Base-by-base conservation (phyloP, 1,140 invertebrate species). In the Halictus rubicundus region DNA sequence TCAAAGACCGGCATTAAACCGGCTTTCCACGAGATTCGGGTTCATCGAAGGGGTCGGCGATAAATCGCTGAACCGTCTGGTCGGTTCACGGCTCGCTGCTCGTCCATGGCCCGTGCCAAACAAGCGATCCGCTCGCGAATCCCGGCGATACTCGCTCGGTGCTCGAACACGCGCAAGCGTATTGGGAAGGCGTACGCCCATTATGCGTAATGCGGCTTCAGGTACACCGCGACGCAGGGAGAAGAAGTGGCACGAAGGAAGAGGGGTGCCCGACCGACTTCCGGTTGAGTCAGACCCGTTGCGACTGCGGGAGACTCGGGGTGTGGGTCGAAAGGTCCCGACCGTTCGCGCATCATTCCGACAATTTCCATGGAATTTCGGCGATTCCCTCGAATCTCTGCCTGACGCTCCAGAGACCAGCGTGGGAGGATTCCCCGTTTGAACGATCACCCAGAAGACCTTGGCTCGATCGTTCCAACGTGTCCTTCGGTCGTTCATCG, bases 191-290 rank as follows among this genome's bases (percentile, higher is more conserved):
- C 72, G 57, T 83, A 83, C 77, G 84, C 84, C 81, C 65, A 82
- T 86, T 86, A 87, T 84, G 85, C 85, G 82, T 87, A 87, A 87
- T 87, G 78, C 82, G 85, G 81, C 81, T 82, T 87, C 81, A 76
- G 82, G 76, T 80, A 77, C 54, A n/a, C 66, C 61, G 32, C 46
- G 82, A 82, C 68, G 72, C 75, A 80, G 74, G 73, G 83, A 82
- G 82, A 81, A 87, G 83, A 82, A 85, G 78, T 71, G 73, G 77
- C 73, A 77, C 52, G 84, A 86, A 86, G 84, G 81, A 87, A 86
- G 85, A 87, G 85, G 84, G 84, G 85, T 83, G 85, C 84, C 84
- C 78, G 72, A 52, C 54, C 68, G 68, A 84, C 85, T 84, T 87
- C 85, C 85, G 85, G 85, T 76, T 87, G 85, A 87, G 84, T 87